Base-by-base conservation (phyloP, 1,140 invertebrate genomes). In the Dendroctonus ponderosae region DNA sequence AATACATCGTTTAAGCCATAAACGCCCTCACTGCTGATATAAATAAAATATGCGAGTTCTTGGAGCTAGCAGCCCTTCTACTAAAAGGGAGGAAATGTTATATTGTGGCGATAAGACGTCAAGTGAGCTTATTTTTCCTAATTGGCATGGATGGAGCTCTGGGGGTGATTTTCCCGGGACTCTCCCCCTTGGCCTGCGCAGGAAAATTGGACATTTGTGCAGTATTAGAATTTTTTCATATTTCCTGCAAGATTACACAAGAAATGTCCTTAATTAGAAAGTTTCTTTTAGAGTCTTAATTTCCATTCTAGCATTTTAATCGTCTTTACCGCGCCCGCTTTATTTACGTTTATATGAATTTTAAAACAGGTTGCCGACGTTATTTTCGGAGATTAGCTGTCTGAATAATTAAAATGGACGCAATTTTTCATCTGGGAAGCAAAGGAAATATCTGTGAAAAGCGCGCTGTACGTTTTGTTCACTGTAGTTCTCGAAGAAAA, bases 251-350 rank as follows among this genome's bases (percentile, higher is more conserved):
- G 15, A 12, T 51, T 11, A 2, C 11, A 15, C 11, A 15, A 15
- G 9, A 7, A 46, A 46, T 11, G 12, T 12, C 8, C 43, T 11
- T 11, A 46, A 9, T 9, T 2, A 46, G 43, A 46, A 46, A 46
- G 9, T 56, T 56, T 41, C 37, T 12, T 8, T 5, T 6, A 40
- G 40, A 49, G 37, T 39, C 60, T 62, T 62, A 62, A 62, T 62
- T 62, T 52, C 26, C 38, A 52, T 62, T 62, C 39, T 42, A 62
- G 60, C 38, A 52, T 52, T 62, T 62, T 62, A 62, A 62, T 62
- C 49, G 49, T 62, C 50, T 62, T 62, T 52, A 51, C 44, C 42
- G 42, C 60, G 53, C 60, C 60, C 53, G 60, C 49, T 37, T 62
- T 62, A 52, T 52, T 62, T 62, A 15, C 40, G 60, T 62, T 53